Percentiles rank a stretch among this genome's conserved stretches.
Evolutionary conservation across 2,888 invertebrate genomes (phyloP).

Genomic region (Drosophila melanosoma): DNA sequence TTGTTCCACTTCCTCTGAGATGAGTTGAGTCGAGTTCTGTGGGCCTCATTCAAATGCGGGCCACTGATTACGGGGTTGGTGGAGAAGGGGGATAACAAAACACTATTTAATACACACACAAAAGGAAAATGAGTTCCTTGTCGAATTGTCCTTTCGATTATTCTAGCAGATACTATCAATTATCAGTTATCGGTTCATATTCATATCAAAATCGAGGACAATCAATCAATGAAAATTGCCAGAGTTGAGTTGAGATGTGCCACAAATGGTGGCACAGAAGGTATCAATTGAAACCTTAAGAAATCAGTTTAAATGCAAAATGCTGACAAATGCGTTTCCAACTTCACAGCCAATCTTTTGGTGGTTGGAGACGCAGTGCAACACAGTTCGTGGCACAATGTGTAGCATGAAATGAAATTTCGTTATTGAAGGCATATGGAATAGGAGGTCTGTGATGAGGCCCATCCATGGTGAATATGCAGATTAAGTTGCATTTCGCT

Average conservation of each 20-base stretch:
- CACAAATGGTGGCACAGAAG: slow-evolving; percentile 68
- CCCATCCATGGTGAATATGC: not conserved
- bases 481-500: not conserved
- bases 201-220: too few relatives aligned
- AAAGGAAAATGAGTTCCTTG: not conserved
- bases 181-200: too few relatives aligned
- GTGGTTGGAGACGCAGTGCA: slow-evolving; percentile 6
- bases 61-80: slow-evolving; percentile 52
- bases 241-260: slow-evolving; percentile 53
- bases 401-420: slow-evolving; percentile 76
- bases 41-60: slow-evolving; percentile 64
- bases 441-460: not conserved
- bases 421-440: slow-evolving; percentile 53
- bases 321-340: slow-evolving; percentile 76
- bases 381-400: slow-evolving; percentile 48
- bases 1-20: slow-evolving; percentile 27
- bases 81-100: not conserved
- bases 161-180: too few relatives aligned
- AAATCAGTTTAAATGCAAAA: slow-evolving; percentile 72
- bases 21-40: not conserved
- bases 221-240: slow-evolving; percentile 20
- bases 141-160: too few relatives aligned
- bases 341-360: slow-evolving; percentile 10
- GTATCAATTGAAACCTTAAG: slow-evolving; percentile 61
- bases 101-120: slow-evolving; percentile 15